Base-by-base conservation (phyloP, 35 echinoderm and acorn worm species). In the Eucidaris tribuloides region DNA sequence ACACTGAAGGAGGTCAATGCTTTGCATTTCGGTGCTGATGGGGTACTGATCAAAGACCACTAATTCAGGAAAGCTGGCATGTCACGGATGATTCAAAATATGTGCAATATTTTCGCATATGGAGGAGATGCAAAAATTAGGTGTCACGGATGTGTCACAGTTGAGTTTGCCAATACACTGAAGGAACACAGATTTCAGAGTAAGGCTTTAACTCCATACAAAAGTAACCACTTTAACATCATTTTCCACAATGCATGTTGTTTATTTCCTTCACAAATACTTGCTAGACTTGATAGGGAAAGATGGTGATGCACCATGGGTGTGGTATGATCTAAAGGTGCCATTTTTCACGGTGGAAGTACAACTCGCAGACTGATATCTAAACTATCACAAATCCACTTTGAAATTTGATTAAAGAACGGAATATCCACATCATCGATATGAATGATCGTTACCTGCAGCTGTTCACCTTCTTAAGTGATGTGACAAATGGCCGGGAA, bases 51-150 rank as follows among this genome's bases (percentile, higher is more conserved):
- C 70, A 80, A 65, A 30, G 42, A 81, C 35, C 72, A 50, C 33
- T 1, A 37, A 38, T 74, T 86, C 28, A 4, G 33, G 4, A 77
- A 77, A 58, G 40, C 76, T 63, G 85, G 2, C 3, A 65, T 79
- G 4, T 80, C 54, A 54, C 54, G 85, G 22, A 65, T 65, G 39
- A 80, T 88, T 46, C 58, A 62, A 0, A 80, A n/a, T 7, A n/a
- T 77, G 13, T 88, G 85, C 39, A 79, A 89, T 3, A 65, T 50
- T 1, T 82, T 89, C 83, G 87, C 87, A 57, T 82, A 82, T 74
- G 78, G 87, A 35, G 77, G 87, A 1, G 87, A 89, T 58, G 60
- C 58, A 0, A 89, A 82, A 55, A 89, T 4, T 0, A 58, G 78
- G 15, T 74, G 56, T 34, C 87, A 89, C 64, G 87, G 87, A 46